A percentile compares a stretch with the other conserved stretches of the same genome.
phyloP scores from a whole-genome alignment of 2,888 invertebrate genomes.

The Eupeodes latifasciatus region DNA sequence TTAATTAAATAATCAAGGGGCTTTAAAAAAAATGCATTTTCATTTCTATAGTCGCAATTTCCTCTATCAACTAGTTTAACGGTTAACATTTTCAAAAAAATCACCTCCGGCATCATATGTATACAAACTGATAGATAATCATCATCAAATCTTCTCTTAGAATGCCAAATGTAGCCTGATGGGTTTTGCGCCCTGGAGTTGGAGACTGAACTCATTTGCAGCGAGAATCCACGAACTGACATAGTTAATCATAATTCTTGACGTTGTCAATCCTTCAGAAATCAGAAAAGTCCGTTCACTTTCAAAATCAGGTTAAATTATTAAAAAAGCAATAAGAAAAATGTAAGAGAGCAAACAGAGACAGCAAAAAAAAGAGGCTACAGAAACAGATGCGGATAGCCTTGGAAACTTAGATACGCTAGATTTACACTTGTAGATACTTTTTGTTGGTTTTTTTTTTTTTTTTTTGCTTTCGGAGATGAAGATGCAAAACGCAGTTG shows the following conservation, averaged over 20 bases:
- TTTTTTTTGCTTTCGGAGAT: slow-evolving; percentile 7
- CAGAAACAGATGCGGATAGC: slow-evolving; percentile 13
- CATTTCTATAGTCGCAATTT: neutral
- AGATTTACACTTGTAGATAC: neutral
- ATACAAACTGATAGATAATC: neutral
- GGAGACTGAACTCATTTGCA: slow-evolving; percentile 35
- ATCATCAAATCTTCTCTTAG: slow-evolving; percentile 48
- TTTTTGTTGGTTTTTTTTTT: no score
- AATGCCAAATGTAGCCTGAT: slow-evolving; percentile 8
- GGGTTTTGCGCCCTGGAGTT: slow-evolving; percentile 31
- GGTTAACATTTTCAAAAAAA: slow-evolving; percentile 21
- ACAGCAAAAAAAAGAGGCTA: slow-evolving; percentile 25
- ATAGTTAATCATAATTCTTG: slow-evolving; percentile 49
- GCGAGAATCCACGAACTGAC: slow-evolving; percentile 39
- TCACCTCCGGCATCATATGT: neutral
- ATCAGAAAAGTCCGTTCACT: slow-evolving; percentile 64
- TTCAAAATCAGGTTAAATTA: slow-evolving; percentile 49
- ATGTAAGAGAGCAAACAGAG: neutral
- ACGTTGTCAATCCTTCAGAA: slow-evolving; percentile 38
- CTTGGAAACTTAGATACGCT: slow-evolving; percentile 25
- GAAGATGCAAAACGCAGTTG: slow-evolving; percentile 51
- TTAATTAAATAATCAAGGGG: slow-evolving; percentile 45
- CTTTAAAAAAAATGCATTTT: slow-evolving; percentile 17
- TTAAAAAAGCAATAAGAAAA: neutral
- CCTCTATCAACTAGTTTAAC: slow-evolving; percentile 1